Conservation (phyloP, 2,797 vertebrate genomes). For the Anguilla megastoma region DNA sequence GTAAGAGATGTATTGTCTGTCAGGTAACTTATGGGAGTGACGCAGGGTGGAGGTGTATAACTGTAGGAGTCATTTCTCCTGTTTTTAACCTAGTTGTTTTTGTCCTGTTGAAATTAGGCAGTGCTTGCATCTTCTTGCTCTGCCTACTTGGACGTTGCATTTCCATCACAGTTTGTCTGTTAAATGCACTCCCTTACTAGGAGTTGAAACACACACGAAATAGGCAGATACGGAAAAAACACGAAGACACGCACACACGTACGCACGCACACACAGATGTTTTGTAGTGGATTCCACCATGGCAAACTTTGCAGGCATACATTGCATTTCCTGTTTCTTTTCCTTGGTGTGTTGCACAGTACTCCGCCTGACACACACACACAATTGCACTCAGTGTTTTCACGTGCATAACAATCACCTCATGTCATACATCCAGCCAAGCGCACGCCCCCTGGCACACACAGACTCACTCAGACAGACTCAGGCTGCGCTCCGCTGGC, state of each 20-base stretch:
- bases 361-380: neutral
- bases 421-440: neutral
- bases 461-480: neutral
- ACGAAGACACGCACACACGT: constrained; percentile 28
- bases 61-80: neutral
- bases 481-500: neutral
- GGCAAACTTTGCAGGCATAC: constrained; percentile 53
- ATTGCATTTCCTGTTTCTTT: constrained; percentile 43
- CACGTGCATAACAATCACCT: neutral
- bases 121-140: neutral
- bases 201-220: neutral
- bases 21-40: neutral
- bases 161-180: neutral
- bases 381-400: constrained; percentile 13
- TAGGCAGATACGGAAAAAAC: constrained; percentile 21
- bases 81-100: neutral
- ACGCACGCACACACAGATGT: constrained; percentile 45
- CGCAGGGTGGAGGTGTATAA: neutral
- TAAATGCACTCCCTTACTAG: neutral
- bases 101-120: neutral
- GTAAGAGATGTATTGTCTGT: neutral
- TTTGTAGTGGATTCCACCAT: constrained; percentile 52
- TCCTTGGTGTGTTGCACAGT: constrained; percentile 36
- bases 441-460: neutral
- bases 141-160: neutral